Evolutionary conservation across 2,797 vertebrate genomes (phyloP).

Genomic region (Paedocypris micromegethes): DNA sequence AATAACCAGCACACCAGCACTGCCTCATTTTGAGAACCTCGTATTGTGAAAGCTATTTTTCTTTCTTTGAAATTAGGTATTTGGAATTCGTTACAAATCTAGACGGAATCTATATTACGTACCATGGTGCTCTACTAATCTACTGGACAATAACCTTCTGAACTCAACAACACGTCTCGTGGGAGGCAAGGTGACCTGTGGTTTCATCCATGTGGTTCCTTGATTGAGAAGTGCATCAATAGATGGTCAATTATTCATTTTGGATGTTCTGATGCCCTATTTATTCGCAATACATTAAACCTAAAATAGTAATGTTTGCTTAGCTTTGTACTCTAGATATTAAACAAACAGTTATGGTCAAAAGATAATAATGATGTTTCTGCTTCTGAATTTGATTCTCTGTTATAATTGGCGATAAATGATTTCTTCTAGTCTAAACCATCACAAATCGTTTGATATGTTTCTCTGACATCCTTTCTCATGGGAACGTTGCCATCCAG

Average conservation of each 20-base stretch:
- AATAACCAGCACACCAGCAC: conserved; percentile 6
- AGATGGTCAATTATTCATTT: too few species aligned
- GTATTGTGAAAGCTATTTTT: background rate
- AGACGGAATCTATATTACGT: background rate
- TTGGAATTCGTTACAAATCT: background rate
- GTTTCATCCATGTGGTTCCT: too few species aligned
- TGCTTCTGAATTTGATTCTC: background rate
- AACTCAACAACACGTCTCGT: background rate
- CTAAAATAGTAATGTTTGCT: too few species aligned
- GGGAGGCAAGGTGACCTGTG: background rate
- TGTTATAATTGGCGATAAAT: background rate
- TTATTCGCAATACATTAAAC: too few species aligned
- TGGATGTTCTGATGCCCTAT: too few species aligned
- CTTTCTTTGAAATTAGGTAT: conserved; percentile 19
- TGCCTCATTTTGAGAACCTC: conserved; percentile 3
- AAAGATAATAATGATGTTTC: too few species aligned
- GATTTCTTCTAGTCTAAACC: background rate
- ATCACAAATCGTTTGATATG: conserved; percentile 1
- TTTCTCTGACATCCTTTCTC: conserved; percentile 7
- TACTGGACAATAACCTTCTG: background rate
- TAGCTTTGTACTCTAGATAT: too few species aligned
- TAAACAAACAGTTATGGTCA: too few species aligned
- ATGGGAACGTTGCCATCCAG: background rate
- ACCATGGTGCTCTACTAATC: background rate
- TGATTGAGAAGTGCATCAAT: too few species aligned